Evolutionary conservation across 2,797 vertebrate species (phyloP).

Genomic region (Lateolabrax maculatus): DNA sequence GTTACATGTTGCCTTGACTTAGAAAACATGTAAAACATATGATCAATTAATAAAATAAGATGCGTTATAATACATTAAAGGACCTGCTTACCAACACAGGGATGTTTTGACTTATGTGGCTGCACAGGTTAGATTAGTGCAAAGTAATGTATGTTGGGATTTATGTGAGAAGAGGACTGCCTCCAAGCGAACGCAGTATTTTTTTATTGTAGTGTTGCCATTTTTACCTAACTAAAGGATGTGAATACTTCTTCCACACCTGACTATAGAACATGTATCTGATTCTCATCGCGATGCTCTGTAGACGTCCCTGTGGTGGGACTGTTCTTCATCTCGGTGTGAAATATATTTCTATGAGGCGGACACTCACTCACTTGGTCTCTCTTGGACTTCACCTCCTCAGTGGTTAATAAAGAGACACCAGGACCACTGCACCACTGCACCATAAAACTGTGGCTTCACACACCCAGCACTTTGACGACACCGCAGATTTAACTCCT

Average conservation of each 20-base stretch:
- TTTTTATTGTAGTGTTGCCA: no score
- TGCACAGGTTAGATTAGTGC: no score
- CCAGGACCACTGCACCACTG: neutral
- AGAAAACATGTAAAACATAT: no score
- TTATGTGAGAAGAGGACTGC: no score
- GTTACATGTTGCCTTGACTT: no score
- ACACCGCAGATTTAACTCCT: neutral
- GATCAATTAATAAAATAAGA: no score
- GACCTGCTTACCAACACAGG: no score
- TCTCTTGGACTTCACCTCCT: neutral
- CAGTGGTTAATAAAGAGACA: neutral
- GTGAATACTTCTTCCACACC: neutral
- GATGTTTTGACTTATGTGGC: no score
- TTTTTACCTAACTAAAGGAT: neutral
- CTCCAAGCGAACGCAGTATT: neutral
- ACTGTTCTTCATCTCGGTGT: neutral
- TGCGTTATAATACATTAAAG: no score
- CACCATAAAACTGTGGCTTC: neutral
- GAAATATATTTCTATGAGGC: slow-evolving; percentile 2
- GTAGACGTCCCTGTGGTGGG: neutral
- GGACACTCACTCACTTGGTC: neutral
- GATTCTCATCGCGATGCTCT: neutral
- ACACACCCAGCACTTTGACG: no score
- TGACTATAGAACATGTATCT: neutral
- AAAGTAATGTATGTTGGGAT: no score